Conservation (phyloP, 2,797 vertebrate genomes). For the Cephalopachus bancanus region DNA sequence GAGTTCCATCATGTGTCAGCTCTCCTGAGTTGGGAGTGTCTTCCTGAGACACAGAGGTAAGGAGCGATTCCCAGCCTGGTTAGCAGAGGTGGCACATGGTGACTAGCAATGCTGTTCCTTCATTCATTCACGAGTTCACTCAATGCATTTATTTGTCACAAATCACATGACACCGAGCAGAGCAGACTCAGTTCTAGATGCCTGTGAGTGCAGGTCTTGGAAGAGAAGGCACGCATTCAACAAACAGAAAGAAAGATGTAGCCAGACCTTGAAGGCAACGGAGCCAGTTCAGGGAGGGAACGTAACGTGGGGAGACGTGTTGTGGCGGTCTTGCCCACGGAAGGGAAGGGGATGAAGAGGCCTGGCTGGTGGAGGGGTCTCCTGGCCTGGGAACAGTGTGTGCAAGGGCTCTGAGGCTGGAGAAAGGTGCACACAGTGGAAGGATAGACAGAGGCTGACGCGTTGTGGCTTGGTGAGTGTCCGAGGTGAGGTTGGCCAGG, state of each 20-base stretch:
- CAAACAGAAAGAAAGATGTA: neutral
- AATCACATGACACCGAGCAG: fast-evolving
- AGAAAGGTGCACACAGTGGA: fast-evolving
- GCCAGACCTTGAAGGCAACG: neutral
- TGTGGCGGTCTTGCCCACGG: fast-evolving
- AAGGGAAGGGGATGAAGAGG: neutral
- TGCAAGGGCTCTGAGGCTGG: neutral
- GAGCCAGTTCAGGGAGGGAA: neutral
- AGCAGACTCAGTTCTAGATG: fast-evolving
- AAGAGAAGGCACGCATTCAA: neutral
- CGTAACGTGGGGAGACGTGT: fast-evolving
- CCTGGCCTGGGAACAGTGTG: neutral
- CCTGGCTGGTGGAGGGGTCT: neutral
- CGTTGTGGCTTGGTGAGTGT: too few species aligned
- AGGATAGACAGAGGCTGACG: neutral
- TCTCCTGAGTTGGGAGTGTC: fast-evolving
- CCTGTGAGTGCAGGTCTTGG: fast-evolving
- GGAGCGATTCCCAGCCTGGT: fast-evolving
- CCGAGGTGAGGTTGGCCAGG: neutral
- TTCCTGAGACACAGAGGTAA: neutral
- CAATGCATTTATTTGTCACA: fast-evolving
- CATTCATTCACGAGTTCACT: fast-evolving
- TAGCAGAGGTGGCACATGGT: fast-evolving
- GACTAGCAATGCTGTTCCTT: fast-evolving
- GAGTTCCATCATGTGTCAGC: neutral